Percentiles rank a stretch among this genome's conserved stretches.
phyloP scores from a whole-genome alignment of 2,113 vertebrate genomes.

The Brachypteracias leptosomus region DNA sequence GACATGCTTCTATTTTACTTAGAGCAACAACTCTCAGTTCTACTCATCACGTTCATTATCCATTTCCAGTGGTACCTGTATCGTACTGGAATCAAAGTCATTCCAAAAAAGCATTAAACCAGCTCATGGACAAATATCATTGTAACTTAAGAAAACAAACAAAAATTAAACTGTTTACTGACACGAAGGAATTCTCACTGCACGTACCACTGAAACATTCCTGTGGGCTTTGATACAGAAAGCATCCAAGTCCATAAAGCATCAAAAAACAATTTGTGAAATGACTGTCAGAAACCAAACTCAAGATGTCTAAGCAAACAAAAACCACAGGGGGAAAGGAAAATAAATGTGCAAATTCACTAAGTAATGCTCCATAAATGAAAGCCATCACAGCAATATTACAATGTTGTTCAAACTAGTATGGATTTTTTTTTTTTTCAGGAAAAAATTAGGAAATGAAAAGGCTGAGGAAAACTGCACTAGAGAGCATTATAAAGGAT shows the following conservation, averaged over 20 bases:
- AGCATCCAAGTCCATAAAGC: neutral
- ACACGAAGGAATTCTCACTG: neutral
- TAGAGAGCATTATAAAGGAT: neutral
- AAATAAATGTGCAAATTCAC: neutral
- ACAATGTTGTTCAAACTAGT: neutral
- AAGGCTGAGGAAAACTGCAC: neutral
- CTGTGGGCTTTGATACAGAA: neutral
- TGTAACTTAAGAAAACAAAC: neutral
- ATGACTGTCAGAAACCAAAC: neutral
- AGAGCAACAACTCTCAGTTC: neutral
- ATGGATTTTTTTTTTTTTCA: too few species aligned
- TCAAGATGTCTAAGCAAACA: neutral
- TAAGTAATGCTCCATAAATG: neutral
- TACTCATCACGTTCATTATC: neutral
- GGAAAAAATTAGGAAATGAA: neutral
- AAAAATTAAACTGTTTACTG: neutral
- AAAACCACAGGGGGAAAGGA: neutral
- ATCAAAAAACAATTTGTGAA: neutral
- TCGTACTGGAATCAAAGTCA: neutral
- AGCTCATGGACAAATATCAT: neutral
- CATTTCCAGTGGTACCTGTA: neutral
- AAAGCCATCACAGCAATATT: neutral
- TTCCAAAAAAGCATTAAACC: neutral
- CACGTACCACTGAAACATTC: neutral
- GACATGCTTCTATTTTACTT: neutral